These are phyloP conservation scores for Drosophila austrosaltans DNA, from an alignment of 2,888 invertebrate genomes.

Conservation along the genomic window DNA sequence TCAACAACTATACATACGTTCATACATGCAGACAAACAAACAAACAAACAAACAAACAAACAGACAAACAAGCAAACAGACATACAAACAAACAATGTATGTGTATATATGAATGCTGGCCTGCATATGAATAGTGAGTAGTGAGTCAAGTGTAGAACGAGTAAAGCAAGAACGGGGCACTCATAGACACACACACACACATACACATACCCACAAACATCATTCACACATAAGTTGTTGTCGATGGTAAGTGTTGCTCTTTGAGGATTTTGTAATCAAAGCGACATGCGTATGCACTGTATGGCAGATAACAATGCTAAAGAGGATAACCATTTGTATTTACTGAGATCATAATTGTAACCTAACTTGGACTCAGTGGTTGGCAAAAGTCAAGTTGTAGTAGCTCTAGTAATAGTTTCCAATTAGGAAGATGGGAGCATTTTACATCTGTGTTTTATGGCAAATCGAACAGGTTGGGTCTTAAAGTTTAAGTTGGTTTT, in stretches of 20 bases:
- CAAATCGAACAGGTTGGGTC: no score
- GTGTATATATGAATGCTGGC: conserved; percentile 46
- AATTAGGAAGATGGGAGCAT: background rate
- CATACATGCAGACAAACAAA: conserved; percentile 12
- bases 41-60: conserved; percentile 34
- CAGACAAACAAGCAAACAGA: conserved; percentile 36
- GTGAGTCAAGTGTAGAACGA: conserved; percentile 3
- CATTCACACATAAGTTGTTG: conserved; percentile 28
- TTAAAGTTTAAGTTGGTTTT: no score
- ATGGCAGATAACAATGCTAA: conserved; percentile 5
- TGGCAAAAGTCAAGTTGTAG: background rate
- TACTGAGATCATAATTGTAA: conserved; percentile 5
- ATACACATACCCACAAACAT: background rate
- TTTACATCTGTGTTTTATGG: background rate
- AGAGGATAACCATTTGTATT: conserved; percentile 21
- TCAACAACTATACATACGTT: conserved; percentile 37
- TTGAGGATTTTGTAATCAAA: conserved; percentile 20
- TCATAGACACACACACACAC: background rate
- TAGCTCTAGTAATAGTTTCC: background rate
- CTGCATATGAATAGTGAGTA: conserved; percentile 74
- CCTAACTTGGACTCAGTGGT: conserved; percentile 3
- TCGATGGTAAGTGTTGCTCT: conserved; percentile 52
- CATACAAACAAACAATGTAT: conserved; percentile 4
- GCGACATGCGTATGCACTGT: conserved; percentile 12
- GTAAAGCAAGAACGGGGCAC: background rate